Base-by-base conservation (phyloP, 2,113 vertebrate species). In the Hydrochoerus hydrochaeris region DNA sequence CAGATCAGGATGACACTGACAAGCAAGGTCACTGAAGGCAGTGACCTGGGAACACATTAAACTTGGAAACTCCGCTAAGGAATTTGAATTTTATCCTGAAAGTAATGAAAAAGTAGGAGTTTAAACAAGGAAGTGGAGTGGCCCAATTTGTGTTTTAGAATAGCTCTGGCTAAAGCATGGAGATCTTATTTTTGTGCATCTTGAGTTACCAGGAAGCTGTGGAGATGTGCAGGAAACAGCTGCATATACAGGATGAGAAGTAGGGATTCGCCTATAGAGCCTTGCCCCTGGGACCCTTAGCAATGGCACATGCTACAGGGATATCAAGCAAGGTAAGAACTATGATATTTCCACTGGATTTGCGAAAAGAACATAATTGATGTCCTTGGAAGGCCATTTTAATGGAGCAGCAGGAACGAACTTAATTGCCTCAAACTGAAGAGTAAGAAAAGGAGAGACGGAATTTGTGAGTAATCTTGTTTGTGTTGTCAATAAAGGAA, bases 21-120 rank as follows among this genome's bases (percentile, higher is more conserved):
- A 85, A 71, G 49, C 85, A 14, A 46, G 26, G 24, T 85, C 35
- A 77, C 30, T 85, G 75, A 92, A 26, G 28, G 10, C 38, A 81
- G 30, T 38, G 38, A 85, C 19, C 44, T 91, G 20, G 41, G 71
- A 54, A 92, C 22, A 88, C 3, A 83, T n/a, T 62, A 89, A 84
- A 44, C 11, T 73, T 88, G 16, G 41, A 78, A 92, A 60, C 12
- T 7, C n/a, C 60, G 26, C 30, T 11, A 85, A 46, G 46, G 7
- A 73, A 28, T 71, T 69, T 94, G 24, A 58, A 32, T 84, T 95
- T 85, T 71, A 92, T 90, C 13, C 60, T 81, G 35, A 88, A 77
- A 46, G 17, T 24, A 85, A 57, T 54, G 17, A 71, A 84, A 7
- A 83, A 71, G 52, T n/a, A 80, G 35, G 24, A 2, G 22, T 73